phyloP scores from a whole-genome alignment of 2,888 invertebrate species.

The Holacanthella duospinosa region DNA sequence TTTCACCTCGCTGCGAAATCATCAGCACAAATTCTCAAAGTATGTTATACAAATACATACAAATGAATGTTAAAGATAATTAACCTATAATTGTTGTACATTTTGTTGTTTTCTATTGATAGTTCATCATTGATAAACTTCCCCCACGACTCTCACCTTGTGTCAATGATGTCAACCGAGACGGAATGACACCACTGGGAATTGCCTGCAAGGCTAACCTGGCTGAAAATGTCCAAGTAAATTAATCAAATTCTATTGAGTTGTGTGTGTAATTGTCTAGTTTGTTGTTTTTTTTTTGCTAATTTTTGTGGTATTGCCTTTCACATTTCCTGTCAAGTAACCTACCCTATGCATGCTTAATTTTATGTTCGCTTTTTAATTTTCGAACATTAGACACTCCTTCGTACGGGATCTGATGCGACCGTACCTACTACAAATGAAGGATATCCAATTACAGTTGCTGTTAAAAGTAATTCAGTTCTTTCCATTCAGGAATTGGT shows the following conservation, averaged over 20 bases:
- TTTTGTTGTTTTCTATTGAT: too few relatives aligned
- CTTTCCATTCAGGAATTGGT: slow-evolving; percentile 26
- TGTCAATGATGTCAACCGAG: slow-evolving; percentile 24
- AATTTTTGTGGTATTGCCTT: not conserved
- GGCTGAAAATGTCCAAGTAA: slow-evolving; percentile 26
- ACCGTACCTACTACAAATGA: slow-evolving; percentile 16
- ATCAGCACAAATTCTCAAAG: slow-evolving; percentile 9
- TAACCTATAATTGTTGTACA: not conserved
- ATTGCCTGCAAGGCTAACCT: slow-evolving; percentile 26
- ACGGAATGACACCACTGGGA: slow-evolving; percentile 28
- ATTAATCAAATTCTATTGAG: not conserved
- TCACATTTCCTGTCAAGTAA: too few relatives aligned
- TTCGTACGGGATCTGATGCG: slow-evolving; percentile 18
- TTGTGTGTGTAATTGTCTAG: not conserved
- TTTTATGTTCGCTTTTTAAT: not conserved
- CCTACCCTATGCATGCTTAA: too few relatives aligned
- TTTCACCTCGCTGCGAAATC: slow-evolving; percentile 62
- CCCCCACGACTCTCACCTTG: slow-evolving; percentile 10
- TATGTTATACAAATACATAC: not conserved
- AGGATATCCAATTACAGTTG: slow-evolving; percentile 25
- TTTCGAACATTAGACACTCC: slow-evolving; percentile 6
- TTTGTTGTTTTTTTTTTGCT: not conserved
- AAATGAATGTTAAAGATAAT: not conserved
- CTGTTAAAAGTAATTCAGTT: slow-evolving; percentile 22
- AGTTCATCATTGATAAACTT: slow-evolving; percentile 17